Evolutionary conservation across 2,888 invertebrate species (phyloP).

Genomic region (Eupsilia transversa): DNA sequence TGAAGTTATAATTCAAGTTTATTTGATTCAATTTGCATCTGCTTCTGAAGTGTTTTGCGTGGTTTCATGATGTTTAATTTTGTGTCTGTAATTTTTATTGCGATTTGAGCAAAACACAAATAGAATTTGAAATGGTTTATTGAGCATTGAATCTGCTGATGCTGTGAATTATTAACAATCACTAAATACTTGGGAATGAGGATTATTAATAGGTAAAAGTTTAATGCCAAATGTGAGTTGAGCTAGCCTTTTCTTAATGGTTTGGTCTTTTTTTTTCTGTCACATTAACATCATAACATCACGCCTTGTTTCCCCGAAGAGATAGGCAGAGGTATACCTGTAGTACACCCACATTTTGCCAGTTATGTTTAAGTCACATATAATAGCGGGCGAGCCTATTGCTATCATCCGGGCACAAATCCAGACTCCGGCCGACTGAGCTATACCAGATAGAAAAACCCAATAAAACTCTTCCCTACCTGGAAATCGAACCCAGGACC

Average conservation of each 20-base stretch:
- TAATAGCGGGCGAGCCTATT: too few relatives aligned
- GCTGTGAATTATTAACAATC: background rate
- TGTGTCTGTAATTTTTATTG: slow-evolving; percentile 1
- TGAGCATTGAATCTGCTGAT: background rate
- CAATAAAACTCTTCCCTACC: too few relatives aligned
- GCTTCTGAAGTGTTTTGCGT: slow-evolving; percentile 22
- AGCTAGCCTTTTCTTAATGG: background rate
- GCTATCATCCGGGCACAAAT: too few relatives aligned
- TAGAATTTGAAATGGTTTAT: too few relatives aligned
- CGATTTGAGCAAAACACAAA: background rate
- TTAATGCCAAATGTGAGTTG: background rate
- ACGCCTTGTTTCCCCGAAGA: too few relatives aligned
- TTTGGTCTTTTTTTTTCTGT: background rate
- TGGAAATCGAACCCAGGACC: too few relatives aligned
- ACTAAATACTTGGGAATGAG: background rate
- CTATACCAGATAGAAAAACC: too few relatives aligned
- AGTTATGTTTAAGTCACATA: too few relatives aligned
- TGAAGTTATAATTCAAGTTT: slow-evolving; percentile 64
- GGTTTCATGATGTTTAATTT: slow-evolving; percentile 9
- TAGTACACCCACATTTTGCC: too few relatives aligned
- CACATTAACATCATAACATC: too few relatives aligned
- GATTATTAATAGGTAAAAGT: background rate
- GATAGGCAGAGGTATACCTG: too few relatives aligned
- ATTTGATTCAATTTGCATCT: slow-evolving; percentile 66
- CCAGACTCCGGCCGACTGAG: too few relatives aligned